Percentiles rank a stretch among this genome's conserved stretches.
Evolutionary conservation across 2,888 invertebrate species (phyloP).

Genomic region (Octonoba sinensis): DNA sequence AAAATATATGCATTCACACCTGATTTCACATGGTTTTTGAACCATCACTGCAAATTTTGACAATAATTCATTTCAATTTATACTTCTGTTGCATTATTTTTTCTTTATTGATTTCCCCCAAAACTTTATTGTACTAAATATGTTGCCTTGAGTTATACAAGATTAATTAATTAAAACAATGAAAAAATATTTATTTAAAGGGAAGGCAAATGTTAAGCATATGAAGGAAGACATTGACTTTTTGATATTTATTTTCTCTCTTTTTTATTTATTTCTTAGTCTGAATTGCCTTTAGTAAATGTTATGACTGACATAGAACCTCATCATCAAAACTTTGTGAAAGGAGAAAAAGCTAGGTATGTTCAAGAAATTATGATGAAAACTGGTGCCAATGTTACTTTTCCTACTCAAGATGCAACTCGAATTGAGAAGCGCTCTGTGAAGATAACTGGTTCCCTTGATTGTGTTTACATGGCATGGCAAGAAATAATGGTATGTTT

Average conservation of each 20-base stretch:
- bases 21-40: too few relatives aligned
- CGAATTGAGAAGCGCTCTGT: slow-evolving; percentile 15
- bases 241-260: not conserved
- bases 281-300: slow-evolving; percentile 34
- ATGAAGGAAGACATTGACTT: not conserved
- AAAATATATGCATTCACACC: too few relatives aligned
- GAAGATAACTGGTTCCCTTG: slow-evolving; percentile 67
- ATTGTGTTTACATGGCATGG: slow-evolving; percentile 89
- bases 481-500: slow-evolving; percentile 76
- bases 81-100: too few relatives aligned
- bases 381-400: slow-evolving; percentile 89
- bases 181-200: too few relatives aligned
- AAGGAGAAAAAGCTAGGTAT: slow-evolving; percentile 85
- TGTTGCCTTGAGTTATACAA: too few relatives aligned
- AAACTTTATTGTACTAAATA: too few relatives aligned
- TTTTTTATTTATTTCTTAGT: not conserved
- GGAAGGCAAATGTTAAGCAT: too few relatives aligned
- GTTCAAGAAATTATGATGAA: slow-evolving; percentile 85
- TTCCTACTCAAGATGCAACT: slow-evolving; percentile 81
- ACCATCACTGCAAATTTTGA: too few relatives aligned
- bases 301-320: slow-evolving; percentile 94
- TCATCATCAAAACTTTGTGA: slow-evolving; percentile 89
- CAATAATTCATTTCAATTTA: too few relatives aligned
- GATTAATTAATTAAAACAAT: too few relatives aligned
- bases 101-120: too few relatives aligned